A percentile compares a stretch with the other conserved stretches of the same genome.
These are phyloP conservation scores for Tinea trinotella DNA, from an alignment of 2,888 invertebrate species.

Conservation along the genomic window DNA sequence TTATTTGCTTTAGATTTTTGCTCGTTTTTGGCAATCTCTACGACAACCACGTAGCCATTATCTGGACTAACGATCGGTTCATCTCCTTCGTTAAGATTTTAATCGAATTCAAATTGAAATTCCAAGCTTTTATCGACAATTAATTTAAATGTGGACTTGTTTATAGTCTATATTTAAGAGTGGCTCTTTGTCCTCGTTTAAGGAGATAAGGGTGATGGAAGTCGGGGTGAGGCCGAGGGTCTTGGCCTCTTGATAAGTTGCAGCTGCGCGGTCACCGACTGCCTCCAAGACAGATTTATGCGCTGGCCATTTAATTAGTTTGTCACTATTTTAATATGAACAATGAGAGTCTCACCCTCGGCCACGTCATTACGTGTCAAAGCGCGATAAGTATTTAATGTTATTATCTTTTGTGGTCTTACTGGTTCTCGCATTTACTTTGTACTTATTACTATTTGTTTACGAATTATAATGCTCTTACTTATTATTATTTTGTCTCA, in stretches of 20 bases:
- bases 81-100: constrained; percentile 59
- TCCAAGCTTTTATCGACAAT: constrained; percentile 42
- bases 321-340: background rate
- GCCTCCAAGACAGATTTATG: background rate
- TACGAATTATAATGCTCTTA: background rate
- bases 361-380: background rate
- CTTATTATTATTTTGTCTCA: background rate
- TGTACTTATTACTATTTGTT: background rate
- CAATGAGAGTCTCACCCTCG: background rate
- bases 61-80: constrained; percentile 59
- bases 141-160: constrained; percentile 41
- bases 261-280: constrained; percentile 32
- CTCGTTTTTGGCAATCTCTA: constrained; percentile 60
- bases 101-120: constrained; percentile 55
- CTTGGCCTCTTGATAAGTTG: constrained; percentile 51
- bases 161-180: constrained; percentile 43
- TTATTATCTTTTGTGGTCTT: background rate
- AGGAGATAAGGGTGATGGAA: constrained; percentile 52
- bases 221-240: constrained; percentile 53
- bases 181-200: constrained; percentile 55
- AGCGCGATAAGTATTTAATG: background rate
- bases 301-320: background rate
- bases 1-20: constrained; percentile 69
- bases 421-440: background rate
- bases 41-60: constrained; percentile 39